These are phyloP conservation scores for Napeogenes inachia DNA, from an alignment of 2,888 invertebrate species.

Conservation along the genomic window DNA sequence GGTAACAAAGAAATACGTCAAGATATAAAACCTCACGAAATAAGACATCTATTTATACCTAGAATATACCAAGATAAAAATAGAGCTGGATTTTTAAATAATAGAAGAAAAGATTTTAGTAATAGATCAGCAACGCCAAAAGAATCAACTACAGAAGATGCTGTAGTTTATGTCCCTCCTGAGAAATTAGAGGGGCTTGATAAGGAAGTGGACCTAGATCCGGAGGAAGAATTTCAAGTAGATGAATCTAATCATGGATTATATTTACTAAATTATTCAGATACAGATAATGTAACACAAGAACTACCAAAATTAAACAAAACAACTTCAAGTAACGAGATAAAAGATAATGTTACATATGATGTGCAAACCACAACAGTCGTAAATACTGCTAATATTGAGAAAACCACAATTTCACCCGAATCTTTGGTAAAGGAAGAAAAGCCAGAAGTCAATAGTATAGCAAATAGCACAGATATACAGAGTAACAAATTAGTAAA, in stretches of 20 bases:
- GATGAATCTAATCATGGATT: conserved; percentile 75
- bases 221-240: conserved; percentile 75
- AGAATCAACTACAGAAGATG: conserved; percentile 55
- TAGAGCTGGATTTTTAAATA: conserved; percentile 64
- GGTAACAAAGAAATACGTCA: conserved; percentile 60
- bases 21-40: conserved; percentile 67
- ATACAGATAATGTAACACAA: conserved; percentile 63
- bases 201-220: conserved; percentile 68
- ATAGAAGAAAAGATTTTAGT: conserved; percentile 51
- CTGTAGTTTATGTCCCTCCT: conserved; percentile 65
- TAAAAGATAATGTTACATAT: conserved; percentile 38
- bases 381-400: conserved; percentile 32
- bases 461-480: conserved; percentile 58
- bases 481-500: conserved; percentile 50
- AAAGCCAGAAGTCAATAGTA: conserved; percentile 51
- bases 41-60: conserved; percentile 64
- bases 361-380: conserved; percentile 38
- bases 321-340: conserved; percentile 42
- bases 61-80: conserved; percentile 62
- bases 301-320: conserved; percentile 44
- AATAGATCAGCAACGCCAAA: conserved; percentile 46
- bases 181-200: conserved; percentile 67
- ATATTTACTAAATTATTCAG: conserved; percentile 72
- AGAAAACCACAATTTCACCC: conserved; percentile 36
- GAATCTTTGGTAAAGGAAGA: conserved; percentile 46